phyloP scores from a whole-genome alignment of 2,888 invertebrate species.

The Amphiduros pacificus region DNA sequence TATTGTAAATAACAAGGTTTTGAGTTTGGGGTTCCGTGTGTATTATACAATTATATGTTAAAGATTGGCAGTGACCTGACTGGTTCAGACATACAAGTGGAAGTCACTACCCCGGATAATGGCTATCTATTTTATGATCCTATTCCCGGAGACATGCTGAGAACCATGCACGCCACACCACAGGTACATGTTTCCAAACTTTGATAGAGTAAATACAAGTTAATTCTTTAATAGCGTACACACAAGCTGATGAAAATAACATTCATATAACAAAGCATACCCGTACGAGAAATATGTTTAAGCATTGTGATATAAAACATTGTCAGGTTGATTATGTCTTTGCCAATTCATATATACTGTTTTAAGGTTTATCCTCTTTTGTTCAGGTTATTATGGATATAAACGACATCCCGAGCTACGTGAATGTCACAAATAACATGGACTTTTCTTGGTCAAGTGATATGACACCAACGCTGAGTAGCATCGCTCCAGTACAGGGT shows the following conservation, averaged over 20 bases:
- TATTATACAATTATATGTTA: too few species aligned
- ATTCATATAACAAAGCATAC: neutral
- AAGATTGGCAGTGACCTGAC: too few species aligned
- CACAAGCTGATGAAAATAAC: neutral
- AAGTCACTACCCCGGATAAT: slow-evolving; percentile 17
- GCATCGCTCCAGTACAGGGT: slow-evolving; percentile 41
- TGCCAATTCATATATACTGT: too few species aligned
- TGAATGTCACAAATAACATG: slow-evolving; percentile 39
- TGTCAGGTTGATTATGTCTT: too few species aligned
- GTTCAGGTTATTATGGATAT: slow-evolving; percentile 33
- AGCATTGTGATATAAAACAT: too few species aligned
- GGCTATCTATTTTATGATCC: slow-evolving; percentile 40
- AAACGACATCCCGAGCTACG: slow-evolving; percentile 43
- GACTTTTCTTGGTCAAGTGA: slow-evolving; percentile 37
- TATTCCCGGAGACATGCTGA: slow-evolving; percentile 44
- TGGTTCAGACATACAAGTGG: slow-evolving; percentile 6
- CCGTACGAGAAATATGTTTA: too few species aligned
- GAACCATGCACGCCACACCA: slow-evolving; percentile 35
- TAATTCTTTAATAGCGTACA: neutral
- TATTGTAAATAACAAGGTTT: too few species aligned
- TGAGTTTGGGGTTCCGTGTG: too few species aligned
- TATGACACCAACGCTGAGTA: slow-evolving; percentile 39
- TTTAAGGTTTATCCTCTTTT: neutral
- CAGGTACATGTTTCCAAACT: too few species aligned
- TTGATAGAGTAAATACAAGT: too few species aligned